A percentile compares a stretch with the other conserved stretches of the same genome.
These are phyloP conservation scores for Trypoxylon attenuatum DNA, from an alignment of 2,888 invertebrate genomes.

Conservation along the genomic window DNA sequence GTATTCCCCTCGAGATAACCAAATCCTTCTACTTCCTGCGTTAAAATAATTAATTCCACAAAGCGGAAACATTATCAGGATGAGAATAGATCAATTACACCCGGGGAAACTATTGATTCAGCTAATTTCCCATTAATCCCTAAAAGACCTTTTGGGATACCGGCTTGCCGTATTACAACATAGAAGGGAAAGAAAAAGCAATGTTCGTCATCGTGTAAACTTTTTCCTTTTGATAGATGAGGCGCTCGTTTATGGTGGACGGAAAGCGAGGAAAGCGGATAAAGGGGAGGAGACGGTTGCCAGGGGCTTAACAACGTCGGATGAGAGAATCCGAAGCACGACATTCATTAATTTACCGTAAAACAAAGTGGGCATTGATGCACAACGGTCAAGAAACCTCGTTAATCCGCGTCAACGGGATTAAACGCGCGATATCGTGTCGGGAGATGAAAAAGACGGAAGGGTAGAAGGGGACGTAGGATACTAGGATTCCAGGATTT, in stretches of 20 bases:
- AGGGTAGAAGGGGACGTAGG: constrained; percentile 6
- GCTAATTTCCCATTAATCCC: no score
- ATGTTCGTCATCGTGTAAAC: constrained; percentile 16
- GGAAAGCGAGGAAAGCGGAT: no score
- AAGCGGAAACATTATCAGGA: no score
- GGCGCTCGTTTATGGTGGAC: background rate
- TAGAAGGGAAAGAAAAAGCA: background rate
- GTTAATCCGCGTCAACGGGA: constrained; percentile 56
- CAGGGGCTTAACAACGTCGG: constrained; percentile 7
- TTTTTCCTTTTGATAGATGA: constrained; percentile 33
- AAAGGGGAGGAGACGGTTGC: no score
- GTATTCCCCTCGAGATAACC: no score
- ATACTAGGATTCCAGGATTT: constrained; percentile 30
- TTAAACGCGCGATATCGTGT: constrained; percentile 42
- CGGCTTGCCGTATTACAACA: no score
- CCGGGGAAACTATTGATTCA: no score
- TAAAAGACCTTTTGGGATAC: no score
- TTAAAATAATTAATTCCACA: no score
- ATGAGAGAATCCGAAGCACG: constrained; percentile 43
- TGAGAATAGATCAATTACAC: no score
- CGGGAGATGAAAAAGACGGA: constrained; percentile 43
- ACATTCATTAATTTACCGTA: constrained; percentile 48
- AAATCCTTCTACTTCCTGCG: no score
- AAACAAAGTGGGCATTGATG: constrained; percentile 48
- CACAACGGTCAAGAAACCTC: constrained; percentile 50